A percentile compares a stretch with the other conserved stretches of the same genome.
These are phyloP conservation scores for Mayetiola destructor DNA, from an alignment of 2,888 invertebrate genomes.

Conservation along the genomic window DNA sequence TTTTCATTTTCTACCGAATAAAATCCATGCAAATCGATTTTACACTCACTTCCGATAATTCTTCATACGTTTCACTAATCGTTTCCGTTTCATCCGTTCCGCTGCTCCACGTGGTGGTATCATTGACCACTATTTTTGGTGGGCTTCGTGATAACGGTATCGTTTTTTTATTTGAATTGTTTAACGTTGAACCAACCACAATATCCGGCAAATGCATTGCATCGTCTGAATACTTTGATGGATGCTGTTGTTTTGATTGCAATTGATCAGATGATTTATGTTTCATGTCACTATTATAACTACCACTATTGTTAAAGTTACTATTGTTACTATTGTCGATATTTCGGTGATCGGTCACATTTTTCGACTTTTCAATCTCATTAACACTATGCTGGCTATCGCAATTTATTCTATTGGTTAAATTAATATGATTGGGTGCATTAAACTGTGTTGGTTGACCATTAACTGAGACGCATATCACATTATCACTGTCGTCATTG, in stretches of 20 bases:
- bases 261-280: not conserved
- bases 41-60: not conserved
- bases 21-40: not conserved
- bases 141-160: not conserved
- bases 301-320: slow-evolving; percentile 17
- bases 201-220: slow-evolving; percentile 35
- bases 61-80: not conserved
- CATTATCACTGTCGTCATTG: slow-evolving; percentile 1
- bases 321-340: slow-evolving; percentile 20
- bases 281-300: not conserved
- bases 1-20: not conserved
- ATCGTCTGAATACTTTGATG: slow-evolving; percentile 21
- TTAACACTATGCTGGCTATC: slow-evolving; percentile 29
- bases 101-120: not conserved
- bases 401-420: slow-evolving; percentile 21
- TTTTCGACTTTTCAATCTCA: slow-evolving; percentile 33
- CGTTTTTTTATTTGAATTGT: not conserved
- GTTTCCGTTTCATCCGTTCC: not conserved
- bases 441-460: slow-evolving; percentile 1
- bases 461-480: slow-evolving; percentile 6
- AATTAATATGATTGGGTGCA: not conserved
- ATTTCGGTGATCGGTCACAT: slow-evolving; percentile 19
- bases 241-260: not conserved
- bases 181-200: slow-evolving; percentile 30
- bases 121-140: slow-evolving; percentile 6